phyloP scores from a whole-genome alignment of 2,888 invertebrate genomes.

The Choreutis nemorana region DNA sequence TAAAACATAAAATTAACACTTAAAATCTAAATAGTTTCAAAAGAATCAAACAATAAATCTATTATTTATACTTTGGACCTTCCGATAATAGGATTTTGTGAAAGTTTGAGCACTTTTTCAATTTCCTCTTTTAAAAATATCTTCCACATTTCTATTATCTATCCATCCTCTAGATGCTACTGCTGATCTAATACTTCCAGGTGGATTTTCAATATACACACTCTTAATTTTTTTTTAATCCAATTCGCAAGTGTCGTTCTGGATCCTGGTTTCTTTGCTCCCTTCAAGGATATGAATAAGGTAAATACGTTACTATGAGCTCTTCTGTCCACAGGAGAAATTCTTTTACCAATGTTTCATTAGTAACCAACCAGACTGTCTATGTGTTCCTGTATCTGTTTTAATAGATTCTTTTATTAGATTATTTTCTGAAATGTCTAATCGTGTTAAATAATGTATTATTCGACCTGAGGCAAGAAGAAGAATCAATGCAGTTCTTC shows the following conservation, averaged over 20 bases:
- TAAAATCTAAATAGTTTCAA: background rate
- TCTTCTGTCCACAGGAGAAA: background rate
- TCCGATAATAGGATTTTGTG: background rate
- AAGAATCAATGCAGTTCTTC: no score
- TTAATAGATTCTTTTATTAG: no score
- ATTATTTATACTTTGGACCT: background rate
- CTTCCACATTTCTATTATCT: background rate
- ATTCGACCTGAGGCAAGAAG: no score
- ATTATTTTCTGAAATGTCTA: no score
- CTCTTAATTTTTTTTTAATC: background rate
- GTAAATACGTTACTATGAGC: background rate
- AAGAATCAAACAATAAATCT: background rate
- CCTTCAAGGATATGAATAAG: conserved; percentile 1
- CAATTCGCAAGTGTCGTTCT: background rate
- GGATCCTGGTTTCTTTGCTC: background rate
- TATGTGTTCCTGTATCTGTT: no score
- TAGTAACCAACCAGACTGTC: no score
- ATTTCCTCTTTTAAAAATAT: background rate
- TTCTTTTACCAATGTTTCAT: no score
- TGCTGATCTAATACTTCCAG: background rate
- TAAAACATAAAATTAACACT: no score
- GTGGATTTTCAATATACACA: background rate
- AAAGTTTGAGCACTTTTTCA: background rate
- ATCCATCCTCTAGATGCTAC: background rate
- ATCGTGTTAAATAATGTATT: no score